Evolutionary conservation across 2,888 invertebrate genomes (phyloP), one percentile per base, ranked within the genome.

Genomic region (Aspidiotus destructor): DNA sequence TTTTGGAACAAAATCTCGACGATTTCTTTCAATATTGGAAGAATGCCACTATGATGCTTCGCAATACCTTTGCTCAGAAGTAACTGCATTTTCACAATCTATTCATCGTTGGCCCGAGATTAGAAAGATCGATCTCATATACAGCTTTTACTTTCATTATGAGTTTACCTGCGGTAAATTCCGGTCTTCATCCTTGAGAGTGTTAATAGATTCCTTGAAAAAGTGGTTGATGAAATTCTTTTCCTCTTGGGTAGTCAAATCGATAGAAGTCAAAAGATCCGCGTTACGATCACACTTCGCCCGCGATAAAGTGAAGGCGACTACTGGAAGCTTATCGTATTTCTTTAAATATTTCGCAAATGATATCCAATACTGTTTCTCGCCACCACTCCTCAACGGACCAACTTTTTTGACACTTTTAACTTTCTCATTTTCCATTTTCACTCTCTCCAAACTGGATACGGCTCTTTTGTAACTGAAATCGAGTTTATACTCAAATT

Each of bases 1-100:
- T 85, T 84, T 76, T 95, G 92, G 76, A 99, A 99, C 13, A 98
- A 81, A 84, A 98, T 88, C 79, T 99, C 99, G 0, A 99, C 97
- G 64, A 98, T 93, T 82, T 99, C 99, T 76, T 98, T 99, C n/a
- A 99, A 83, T 74, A 99, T 89, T 0, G 99, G 99, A 70, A 99
- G 79, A 73, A 99, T 94, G 11, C 99, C 99, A 77, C 96, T 96
- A 79, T 99, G 99, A 79, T 99, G 99, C 6, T 99, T 88, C 0
- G 97, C 99, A 71, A 99, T 89, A 1, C 99, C 99, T 69, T 89
- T 84, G 73, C 85, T 84, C 28, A 92, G 76, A 55, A 87, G 82
- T 68, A 85, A 83, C 73, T 84, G 81, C 82, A 94, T 84, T 70
- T 82, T 80, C 40, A 81, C 71, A 17, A 89, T 85, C 82, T 84